Conservation (phyloP, 2,113 vertebrate genomes). For the Centropus unirufus region DNA sequence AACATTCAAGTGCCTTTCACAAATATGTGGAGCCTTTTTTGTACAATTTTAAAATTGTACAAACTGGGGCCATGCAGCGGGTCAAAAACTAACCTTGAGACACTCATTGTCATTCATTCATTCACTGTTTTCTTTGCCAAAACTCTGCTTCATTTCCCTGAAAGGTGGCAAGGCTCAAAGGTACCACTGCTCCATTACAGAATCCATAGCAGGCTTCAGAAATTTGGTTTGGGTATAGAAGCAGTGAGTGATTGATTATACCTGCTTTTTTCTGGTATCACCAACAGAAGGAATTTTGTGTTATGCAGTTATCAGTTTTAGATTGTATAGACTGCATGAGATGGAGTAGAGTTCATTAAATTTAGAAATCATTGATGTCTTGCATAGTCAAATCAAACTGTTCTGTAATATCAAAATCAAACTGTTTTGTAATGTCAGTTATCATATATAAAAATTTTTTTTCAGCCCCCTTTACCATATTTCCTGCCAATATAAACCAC, state of each 20-base stretch:
- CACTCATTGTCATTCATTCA: neutral
- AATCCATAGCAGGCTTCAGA: neutral
- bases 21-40: neutral
- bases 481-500: neutral
- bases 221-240: accelerated
- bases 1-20: neutral
- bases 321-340: neutral
- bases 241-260: neutral
- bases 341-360: neutral
- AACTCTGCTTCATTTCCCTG: neutral
- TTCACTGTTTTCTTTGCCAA: neutral
- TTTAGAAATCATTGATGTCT: neutral
- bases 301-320: neutral
- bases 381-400: neutral
- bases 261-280: neutral
- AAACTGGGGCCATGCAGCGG: neutral
- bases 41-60: neutral
- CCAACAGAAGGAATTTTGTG: neutral
- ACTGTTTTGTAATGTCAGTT: neutral
- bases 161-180: neutral
- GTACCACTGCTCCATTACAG: neutral
- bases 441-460: neutral
- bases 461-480: neutral
- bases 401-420: neutral
- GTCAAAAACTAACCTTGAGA: neutral